Evolutionary conservation across 2,888 invertebrate genomes (phyloP), one percentile per base, ranked within the genome.

Genomic region (Acheta domesticus): DNA sequence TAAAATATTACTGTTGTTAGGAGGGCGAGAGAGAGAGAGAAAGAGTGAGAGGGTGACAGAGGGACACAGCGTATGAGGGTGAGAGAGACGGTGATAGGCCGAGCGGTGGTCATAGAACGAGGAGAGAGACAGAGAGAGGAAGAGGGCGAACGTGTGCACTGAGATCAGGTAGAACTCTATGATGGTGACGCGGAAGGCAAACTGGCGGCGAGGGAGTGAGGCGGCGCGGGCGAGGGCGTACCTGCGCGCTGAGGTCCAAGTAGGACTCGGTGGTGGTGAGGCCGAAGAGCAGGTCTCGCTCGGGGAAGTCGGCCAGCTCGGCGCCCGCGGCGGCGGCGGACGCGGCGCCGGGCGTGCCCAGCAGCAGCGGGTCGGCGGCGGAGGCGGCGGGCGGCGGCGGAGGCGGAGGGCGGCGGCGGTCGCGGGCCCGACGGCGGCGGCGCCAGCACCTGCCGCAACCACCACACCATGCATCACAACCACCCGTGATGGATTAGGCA

Each of bases 221-320:
- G n/a, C n/a, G n/a, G n/a, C n/a, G n/a, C 1, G 62, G 62, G 14
- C 4, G 12, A 19, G n/a, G 14, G 14, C 14, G 62, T 48, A 76
- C 76, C 76, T 93, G 93, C 82, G 93, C 93, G 88, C 92, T 93
- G 86, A 94, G 90, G 88, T 94, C 93, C 87, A 93, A 88, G 87
- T 94, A 94, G 82, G 95, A 95, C 89, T 95, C 92, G 84, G 93
- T 91, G 78, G 93, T 93, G 77, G 96, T 95, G 74, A 96, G 90
- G 80, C 96, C 95, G 86, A 96, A 94, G 81, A 97, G 88, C 75
- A 97, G 90, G 87, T 96, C 95, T 83, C 94, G 90, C 83, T 93
- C 92, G 2, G 94, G 91, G 86, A 96, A 95, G 85, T 94, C 93
- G 16, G 95, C 94, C 83, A 94, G 89, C 86, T 94, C 95, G 86